Conservation (phyloP, 2,113 vertebrate species). For the Aspidoscelis tigris region DNA sequence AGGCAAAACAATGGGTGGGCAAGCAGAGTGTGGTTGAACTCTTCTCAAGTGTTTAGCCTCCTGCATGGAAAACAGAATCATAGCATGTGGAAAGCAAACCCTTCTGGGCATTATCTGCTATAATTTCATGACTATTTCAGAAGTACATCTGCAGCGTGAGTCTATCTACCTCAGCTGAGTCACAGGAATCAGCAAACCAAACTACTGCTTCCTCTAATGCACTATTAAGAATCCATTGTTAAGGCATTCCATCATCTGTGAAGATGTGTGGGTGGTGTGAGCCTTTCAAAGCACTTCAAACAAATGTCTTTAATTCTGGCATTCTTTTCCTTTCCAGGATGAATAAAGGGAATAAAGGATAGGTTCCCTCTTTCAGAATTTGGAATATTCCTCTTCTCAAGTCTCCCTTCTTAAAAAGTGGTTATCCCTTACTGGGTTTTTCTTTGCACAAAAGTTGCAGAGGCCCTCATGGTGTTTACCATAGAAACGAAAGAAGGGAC, state of each 20-base stretch:
- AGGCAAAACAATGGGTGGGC: too few species aligned
- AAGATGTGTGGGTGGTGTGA: not conserved
- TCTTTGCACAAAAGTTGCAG: too few species aligned
- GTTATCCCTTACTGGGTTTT: too few species aligned
- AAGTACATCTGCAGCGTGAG: constrained; percentile 37
- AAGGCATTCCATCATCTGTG: not conserved
- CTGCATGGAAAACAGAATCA: not conserved
- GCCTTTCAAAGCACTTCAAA: constrained; percentile 25
- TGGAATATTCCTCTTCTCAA: not conserved
- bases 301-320: not conserved
- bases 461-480: too few species aligned
- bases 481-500: too few species aligned
- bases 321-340: constrained; percentile 12
- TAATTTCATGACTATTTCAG: constrained; percentile 45
- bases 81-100: constrained; percentile 9
- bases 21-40: too few species aligned
- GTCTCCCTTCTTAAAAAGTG: too few species aligned
- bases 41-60: not conserved
- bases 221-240: not conserved
- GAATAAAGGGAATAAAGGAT: not conserved
- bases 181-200: constrained; percentile 40
- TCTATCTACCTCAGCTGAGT: constrained; percentile 43
- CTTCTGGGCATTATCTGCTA: constrained; percentile 30
- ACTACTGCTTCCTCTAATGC: constrained; percentile 33
- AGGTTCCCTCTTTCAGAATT: not conserved